Evolutionary conservation across 2,888 invertebrate species (phyloP), one percentile per base, ranked within the genome.

Genomic region (Villa cingulata): DNA sequence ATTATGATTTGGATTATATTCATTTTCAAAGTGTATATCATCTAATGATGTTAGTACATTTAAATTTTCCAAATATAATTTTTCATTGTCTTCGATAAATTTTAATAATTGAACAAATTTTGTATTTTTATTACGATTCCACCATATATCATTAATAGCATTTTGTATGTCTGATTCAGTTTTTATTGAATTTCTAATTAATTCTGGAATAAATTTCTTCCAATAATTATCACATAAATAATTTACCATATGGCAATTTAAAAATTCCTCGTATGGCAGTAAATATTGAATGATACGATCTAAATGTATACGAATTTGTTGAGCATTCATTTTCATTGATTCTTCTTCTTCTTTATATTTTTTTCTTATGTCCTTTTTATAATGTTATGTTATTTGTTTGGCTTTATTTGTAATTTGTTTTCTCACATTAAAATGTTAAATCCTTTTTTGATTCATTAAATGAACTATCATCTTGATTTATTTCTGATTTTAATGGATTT

Each of bases 241-340:
- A 58, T 80, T 77, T 1, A 81, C 86, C 77, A 87, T 81, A 62
- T 89, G 88, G 55, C 83, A 81, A 62, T 86, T 84, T 0, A 79
- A 75, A 27, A 88, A 65, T 0, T 76, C 72, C 51, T 79, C 65
- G 38, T 78, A 68, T 0, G 78, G 77, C 18, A 72, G 66, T 18
- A 86, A 62, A 63, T 75, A 83, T 14, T 63, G 58, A 0, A 77
- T 60, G 14, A 78, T 65, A 3, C 64, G 60, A 47, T 78, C 74
- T 23, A 80, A 61, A 43, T 73, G 69, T 40, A 60, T 48, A 52
- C 58, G 59, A 55, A 73, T 52, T 59, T 62, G 53, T 5, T 46
- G 37, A 4, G 48, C 48, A 36, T 55, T 57, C 49, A 50, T 58
- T 23, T 44, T 50, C 1, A 14, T 20, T 23, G 23, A 23, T 23